A percentile compares a stretch with the other conserved stretches of the same genome.
These are phyloP conservation scores for Rattus norvegicus DNA, from an alignment of 2,113 vertebrate genomes.

Conservation along the genomic window DNA sequence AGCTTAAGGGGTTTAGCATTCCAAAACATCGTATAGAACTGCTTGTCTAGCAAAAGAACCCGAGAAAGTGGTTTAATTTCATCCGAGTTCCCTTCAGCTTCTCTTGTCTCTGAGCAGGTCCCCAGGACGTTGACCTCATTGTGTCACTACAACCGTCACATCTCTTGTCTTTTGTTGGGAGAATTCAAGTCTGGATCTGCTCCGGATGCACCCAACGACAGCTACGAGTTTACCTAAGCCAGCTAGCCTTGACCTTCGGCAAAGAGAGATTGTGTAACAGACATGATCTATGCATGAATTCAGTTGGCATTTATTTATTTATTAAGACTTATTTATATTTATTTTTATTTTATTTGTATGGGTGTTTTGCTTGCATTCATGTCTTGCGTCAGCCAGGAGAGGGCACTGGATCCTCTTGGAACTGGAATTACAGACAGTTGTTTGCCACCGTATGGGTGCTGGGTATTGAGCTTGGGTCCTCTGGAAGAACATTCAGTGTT, in stretches of 20 bases:
- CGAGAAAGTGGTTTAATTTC: conserved; percentile 15
- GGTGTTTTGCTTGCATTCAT: not conserved
- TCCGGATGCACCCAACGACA: not conserved
- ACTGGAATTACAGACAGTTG: not conserved
- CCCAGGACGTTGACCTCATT: not conserved
- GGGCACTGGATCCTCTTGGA: not conserved
- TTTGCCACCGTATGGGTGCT: not conserved
- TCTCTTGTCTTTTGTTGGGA: not conserved
- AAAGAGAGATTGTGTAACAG: not conserved
- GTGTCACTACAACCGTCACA: not conserved
- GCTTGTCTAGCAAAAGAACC: conserved; percentile 42
- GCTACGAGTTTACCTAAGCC: conserved; percentile 11
- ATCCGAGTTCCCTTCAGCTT: not conserved
- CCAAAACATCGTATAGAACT: conserved; percentile 24
- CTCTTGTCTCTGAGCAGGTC: not conserved
- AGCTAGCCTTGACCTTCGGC: not conserved
- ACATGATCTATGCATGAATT: not conserved
- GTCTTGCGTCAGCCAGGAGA: not conserved
- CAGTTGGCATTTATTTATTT: not conserved
- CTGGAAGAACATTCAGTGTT: not conserved
- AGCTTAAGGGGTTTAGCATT: conserved; percentile 53
- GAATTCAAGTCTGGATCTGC: not conserved
- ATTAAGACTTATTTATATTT: not conserved
- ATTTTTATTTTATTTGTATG: not conserved
- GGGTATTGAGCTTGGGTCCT: not conserved